phyloP scores from a whole-genome alignment of 2,113 vertebrate species.

The Pelmatolapia mariae region DNA sequence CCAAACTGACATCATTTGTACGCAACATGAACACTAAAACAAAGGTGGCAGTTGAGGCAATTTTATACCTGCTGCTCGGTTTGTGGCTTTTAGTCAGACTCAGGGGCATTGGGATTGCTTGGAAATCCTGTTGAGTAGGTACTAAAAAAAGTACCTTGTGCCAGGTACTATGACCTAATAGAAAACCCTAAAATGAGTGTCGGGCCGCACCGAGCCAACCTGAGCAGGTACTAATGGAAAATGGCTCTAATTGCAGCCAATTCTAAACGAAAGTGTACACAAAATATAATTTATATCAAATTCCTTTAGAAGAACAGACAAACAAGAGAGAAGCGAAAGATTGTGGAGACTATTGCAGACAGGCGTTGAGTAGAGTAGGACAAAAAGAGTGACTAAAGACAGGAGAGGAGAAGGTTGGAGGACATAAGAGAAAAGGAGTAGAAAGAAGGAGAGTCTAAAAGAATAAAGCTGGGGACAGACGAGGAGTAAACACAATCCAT shows the following conservation, averaged over 20 bases:
- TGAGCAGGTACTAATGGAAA: neutral
- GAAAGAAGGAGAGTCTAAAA: neutral
- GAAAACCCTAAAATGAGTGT: neutral
- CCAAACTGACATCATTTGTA: neutral
- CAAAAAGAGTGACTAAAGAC: neutral
- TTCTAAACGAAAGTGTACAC: neutral
- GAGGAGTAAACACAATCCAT: constrained; percentile 63
- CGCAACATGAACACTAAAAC: neutral
- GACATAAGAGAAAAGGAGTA: neutral
- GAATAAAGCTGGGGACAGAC: neutral
- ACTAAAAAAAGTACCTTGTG: neutral
- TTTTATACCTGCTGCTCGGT: neutral
- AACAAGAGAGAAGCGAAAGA: neutral
- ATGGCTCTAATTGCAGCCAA: neutral
- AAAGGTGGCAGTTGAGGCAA: neutral
- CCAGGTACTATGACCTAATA: neutral
- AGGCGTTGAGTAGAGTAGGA: neutral
- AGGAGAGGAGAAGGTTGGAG: neutral
- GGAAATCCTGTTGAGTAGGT: neutral
- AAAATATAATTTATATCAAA: neutral
- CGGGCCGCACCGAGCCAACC: neutral
- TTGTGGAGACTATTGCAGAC: neutral
- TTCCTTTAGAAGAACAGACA: neutral
- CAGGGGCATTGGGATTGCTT: neutral
- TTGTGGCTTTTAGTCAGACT: neutral